A percentile compares a stretch with the other conserved stretches of the same genome.
Conservation (phyloP, 2,797 vertebrate genomes). For the Ctenopoma multispine region DNA sequence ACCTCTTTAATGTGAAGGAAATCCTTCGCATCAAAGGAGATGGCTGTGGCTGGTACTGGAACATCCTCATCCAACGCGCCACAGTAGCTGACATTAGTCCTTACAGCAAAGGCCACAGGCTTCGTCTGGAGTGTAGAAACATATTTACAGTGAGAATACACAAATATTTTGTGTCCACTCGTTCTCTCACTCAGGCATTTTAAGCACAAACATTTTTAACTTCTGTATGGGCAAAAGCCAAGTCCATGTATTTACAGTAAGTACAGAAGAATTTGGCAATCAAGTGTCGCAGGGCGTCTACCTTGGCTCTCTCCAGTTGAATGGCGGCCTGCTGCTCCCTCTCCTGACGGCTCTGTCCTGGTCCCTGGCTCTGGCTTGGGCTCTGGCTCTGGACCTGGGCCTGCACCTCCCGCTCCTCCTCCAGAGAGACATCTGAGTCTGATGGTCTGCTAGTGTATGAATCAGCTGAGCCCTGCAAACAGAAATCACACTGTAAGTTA, state of each 20-base stretch:
- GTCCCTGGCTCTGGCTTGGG: constrained; percentile 79
- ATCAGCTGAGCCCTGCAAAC: constrained; percentile 93
- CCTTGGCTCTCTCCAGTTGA: constrained; percentile 95
- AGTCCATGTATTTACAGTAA: neutral
- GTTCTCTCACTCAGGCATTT: too few relatives aligned
- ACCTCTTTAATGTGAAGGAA: constrained; percentile 99
- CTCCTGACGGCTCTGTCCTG: constrained; percentile 87
- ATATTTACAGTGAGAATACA: neutral
- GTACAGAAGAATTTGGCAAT: neutral
- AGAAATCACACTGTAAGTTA: constrained; percentile 3
- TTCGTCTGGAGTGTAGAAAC: constrained; percentile 83
- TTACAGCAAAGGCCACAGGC: constrained; percentile 94
- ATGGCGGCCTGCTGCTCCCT: constrained; percentile 93
- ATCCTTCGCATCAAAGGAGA: constrained; percentile 95
- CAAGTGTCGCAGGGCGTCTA: neutral
- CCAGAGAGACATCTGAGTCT: constrained; percentile 96
- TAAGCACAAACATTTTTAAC: neutral
- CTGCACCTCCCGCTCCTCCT: constrained; percentile 95
- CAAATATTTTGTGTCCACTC: too few relatives aligned
- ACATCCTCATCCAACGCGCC: constrained; percentile 90
- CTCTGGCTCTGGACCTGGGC: constrained; percentile 84
- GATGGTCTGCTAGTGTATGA: constrained; percentile 98
- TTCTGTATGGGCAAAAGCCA: neutral
- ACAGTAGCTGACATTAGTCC: constrained; percentile 95
- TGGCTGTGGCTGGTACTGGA: constrained; percentile 93